These are phyloP conservation scores for Trematocara stigmaticum DNA, from an alignment of 2,113 vertebrate species.

Conservation along the genomic window DNA sequence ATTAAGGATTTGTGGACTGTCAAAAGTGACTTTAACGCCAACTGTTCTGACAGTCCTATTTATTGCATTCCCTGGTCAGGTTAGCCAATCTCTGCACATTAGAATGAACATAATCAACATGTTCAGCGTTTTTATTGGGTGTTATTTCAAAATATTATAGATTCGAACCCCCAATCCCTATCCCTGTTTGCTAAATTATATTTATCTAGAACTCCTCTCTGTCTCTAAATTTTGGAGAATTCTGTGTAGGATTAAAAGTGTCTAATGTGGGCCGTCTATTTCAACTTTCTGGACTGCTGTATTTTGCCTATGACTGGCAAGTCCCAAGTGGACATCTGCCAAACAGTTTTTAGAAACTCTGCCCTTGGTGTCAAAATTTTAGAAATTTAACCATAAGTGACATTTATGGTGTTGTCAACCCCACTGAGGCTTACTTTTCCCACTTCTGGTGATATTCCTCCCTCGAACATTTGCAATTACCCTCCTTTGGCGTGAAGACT, in stretches of 20 bases:
- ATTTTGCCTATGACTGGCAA: not conserved
- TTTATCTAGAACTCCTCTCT: not conserved
- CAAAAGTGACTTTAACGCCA: not conserved
- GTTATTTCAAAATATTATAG: not conserved
- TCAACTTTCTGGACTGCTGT: not conserved
- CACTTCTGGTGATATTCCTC: not conserved
- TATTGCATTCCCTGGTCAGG: not conserved
- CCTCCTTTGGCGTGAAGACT: not conserved
- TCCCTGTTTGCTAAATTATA: not conserved
- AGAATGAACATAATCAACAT: not conserved
- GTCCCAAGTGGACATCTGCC: not conserved
- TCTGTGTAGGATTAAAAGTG: not conserved
- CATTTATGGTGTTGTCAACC: not conserved
- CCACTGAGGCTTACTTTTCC: not conserved
- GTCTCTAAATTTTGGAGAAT: not conserved
- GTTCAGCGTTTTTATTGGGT: not conserved
- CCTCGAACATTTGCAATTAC: not conserved
- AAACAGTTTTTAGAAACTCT: not conserved
- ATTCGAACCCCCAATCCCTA: not conserved
- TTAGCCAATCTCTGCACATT: not conserved
- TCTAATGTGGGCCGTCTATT: not conserved
- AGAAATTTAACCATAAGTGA: not conserved
- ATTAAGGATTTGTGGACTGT: not conserved
- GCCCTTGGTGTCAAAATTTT: not conserved
- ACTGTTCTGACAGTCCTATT: not conserved